These are phyloP conservation scores for Holacanthus passer DNA, from an alignment of 2,113 vertebrate genomes.

Conservation along the genomic window DNA sequence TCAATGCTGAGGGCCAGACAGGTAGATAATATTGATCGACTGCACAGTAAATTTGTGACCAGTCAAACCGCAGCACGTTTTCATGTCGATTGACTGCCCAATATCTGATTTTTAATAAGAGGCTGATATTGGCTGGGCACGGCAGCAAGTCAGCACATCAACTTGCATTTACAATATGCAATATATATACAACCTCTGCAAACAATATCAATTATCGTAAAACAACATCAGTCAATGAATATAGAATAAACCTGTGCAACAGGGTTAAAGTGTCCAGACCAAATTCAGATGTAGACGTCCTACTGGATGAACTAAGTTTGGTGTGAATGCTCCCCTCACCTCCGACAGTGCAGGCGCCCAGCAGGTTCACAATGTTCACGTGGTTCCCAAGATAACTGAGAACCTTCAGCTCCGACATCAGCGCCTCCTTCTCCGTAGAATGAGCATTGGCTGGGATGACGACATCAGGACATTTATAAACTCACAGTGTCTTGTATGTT, in stretches of 20 bases:
- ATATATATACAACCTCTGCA: not conserved
- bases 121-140: not conserved
- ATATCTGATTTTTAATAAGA: slow-evolving; percentile 61
- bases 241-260: not conserved
- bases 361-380: slow-evolving; percentile 95
- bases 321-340: slow-evolving; percentile 79
- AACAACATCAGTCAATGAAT: slow-evolving; percentile 27
- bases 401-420: slow-evolving; percentile 98
- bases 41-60: slow-evolving; percentile 42
- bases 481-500: slow-evolving; percentile 23
- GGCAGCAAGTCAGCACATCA: slow-evolving; percentile 27
- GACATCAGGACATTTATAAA: slow-evolving; percentile 37
- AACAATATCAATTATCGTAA: not conserved
- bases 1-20: slow-evolving; percentile 56
- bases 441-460: slow-evolving; percentile 91
- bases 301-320: not conserved
- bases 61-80: slow-evolving; percentile 46
- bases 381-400: slow-evolving; percentile 96
- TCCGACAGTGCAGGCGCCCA: slow-evolving; percentile 94
- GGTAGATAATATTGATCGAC: slow-evolving; percentile 46
- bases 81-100: slow-evolving; percentile 25
- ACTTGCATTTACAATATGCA: no score
- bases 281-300: not conserved
- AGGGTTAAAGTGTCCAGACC: not conserved
- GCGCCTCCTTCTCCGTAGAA: slow-evolving; percentile 93